phyloP scores from a whole-genome alignment of 2,888 invertebrate species.

The Scrobipalpa atriplicella region DNA sequence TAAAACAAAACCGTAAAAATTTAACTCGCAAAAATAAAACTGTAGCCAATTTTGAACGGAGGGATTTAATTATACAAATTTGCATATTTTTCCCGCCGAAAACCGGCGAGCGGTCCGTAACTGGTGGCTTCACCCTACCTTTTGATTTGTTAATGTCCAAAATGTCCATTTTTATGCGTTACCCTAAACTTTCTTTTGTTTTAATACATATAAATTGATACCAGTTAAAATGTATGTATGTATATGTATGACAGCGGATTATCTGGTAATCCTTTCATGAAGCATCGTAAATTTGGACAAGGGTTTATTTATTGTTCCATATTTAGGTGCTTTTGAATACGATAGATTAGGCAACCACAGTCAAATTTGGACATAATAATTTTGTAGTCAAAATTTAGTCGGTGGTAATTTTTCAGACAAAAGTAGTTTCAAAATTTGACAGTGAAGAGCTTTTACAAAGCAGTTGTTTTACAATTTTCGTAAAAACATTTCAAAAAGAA shows the following conservation, averaged over 20 bases:
- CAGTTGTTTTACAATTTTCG: too few species aligned
- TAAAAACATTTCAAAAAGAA: too few species aligned
- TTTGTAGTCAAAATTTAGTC: too few species aligned
- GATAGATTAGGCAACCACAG: too few species aligned
- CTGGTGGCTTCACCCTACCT: slow-evolving; percentile 53
- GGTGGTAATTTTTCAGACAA: too few species aligned
- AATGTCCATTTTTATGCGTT: slow-evolving; percentile 51
- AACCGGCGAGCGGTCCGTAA: slow-evolving; percentile 47
- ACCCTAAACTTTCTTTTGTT: slow-evolving; percentile 39
- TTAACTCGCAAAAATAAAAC: slow-evolving; percentile 46
- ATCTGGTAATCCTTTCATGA: slow-evolving; percentile 2
- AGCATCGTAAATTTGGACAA: slow-evolving; percentile 26
- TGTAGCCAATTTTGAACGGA: slow-evolving; percentile 54
- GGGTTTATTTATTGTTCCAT: slow-evolving; percentile 13
- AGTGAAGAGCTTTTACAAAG: too few species aligned
- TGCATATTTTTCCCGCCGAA: slow-evolving; percentile 61
- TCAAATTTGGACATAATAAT: too few species aligned
- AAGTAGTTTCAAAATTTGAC: too few species aligned
- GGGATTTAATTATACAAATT: slow-evolving; percentile 70
- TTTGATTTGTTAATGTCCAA: slow-evolving; percentile 58
- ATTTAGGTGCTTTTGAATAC: neutral
- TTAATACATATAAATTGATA: slow-evolving; percentile 30
- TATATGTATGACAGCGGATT: slow-evolving; percentile 4
- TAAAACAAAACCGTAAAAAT: slow-evolving; percentile 15
- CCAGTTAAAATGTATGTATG: neutral